Percentiles rank a stretch among this genome's conserved stretches.
Evolutionary conservation across 1,140 invertebrate species (phyloP).

Genomic region (Paramacrobiotus metropolitanus): DNA sequence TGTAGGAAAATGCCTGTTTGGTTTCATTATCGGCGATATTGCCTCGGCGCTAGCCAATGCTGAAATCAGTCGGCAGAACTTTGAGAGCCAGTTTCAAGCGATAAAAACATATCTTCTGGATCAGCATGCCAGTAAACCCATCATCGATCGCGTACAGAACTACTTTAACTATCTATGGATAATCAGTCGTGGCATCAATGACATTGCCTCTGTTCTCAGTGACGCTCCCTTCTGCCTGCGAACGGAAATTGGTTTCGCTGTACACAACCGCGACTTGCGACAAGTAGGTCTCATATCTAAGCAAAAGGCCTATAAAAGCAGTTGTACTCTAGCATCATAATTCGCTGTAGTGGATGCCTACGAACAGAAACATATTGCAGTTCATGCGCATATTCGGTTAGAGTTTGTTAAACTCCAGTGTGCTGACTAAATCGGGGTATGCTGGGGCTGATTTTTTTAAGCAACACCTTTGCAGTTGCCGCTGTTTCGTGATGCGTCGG

Average conservation of each 20-base stretch:
- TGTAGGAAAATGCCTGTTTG: background rate
- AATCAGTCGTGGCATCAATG: background rate
- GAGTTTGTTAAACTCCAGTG: no score
- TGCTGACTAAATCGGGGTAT: no score
- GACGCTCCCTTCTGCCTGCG: background rate
- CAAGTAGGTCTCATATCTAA: background rate
- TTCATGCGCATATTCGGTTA: no score
- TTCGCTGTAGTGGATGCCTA: no score
- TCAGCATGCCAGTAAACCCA: background rate
- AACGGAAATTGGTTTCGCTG: background rate
- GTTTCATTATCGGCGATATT: background rate
- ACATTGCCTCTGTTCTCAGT: background rate
- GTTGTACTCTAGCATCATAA: no score
- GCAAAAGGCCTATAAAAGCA: no score
- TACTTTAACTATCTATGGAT: background rate
- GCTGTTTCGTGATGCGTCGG: constrained; percentile 5
- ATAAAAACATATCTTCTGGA: background rate
- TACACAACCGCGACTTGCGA: background rate
- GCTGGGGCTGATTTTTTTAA: background rate
- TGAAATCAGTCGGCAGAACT: background rate
- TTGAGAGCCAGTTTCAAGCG: background rate
- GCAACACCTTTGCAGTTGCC: no score
- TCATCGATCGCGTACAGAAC: background rate
- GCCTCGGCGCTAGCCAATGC: background rate
- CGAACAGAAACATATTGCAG: no score